Evolutionary conservation across 1,140 invertebrate genomes (phyloP).

Genomic region (Drosophila auraria): DNA sequence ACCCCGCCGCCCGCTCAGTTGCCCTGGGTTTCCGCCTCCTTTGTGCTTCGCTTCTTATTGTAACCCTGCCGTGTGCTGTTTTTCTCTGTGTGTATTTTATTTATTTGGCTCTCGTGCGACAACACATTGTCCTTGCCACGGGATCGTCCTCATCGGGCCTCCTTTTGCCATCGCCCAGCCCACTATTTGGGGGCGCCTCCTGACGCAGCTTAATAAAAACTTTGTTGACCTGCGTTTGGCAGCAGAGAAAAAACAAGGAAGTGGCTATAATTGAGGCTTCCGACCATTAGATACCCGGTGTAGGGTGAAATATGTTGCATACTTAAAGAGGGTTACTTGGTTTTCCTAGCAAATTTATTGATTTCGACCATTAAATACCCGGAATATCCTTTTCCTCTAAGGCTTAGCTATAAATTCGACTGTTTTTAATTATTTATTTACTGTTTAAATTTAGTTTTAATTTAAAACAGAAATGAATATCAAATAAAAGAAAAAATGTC

Average conservation of each 20-base stretch:
- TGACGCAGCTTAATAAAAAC: conserved; percentile 70
- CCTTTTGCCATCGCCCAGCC: not conserved
- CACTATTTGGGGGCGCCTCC: conserved; percentile 41
- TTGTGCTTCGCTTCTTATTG: conserved; percentile 11
- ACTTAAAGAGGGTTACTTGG: not conserved
- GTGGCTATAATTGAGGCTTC: not conserved
- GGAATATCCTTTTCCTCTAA: not conserved
- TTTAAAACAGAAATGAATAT: no score
- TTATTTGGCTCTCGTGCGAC: conserved; percentile 69
- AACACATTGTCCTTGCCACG: conserved; percentile 71
- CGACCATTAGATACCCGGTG: conserved; percentile 13
- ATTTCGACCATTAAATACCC: not conserved
- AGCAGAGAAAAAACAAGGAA: conserved; percentile 34
- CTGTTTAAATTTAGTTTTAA: no score
- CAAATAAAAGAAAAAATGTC: not conserved
- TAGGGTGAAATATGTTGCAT: not conserved
- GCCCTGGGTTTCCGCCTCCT: conserved; percentile 47
- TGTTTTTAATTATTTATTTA: no score
- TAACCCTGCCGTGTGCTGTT: not conserved
- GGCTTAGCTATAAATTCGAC: no score
- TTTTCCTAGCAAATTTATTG: not conserved
- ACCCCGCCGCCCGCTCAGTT: conserved; percentile 40
- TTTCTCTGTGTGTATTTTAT: conserved; percentile 59
- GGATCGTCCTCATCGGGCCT: conserved; percentile 25
- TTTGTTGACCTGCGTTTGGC: conserved; percentile 80